Percentiles rank a stretch among this genome's conserved stretches.
These are phyloP conservation scores for Scomberomorus guttatus DNA, from an alignment of 2,797 vertebrate species.

Conservation along the genomic window DNA sequence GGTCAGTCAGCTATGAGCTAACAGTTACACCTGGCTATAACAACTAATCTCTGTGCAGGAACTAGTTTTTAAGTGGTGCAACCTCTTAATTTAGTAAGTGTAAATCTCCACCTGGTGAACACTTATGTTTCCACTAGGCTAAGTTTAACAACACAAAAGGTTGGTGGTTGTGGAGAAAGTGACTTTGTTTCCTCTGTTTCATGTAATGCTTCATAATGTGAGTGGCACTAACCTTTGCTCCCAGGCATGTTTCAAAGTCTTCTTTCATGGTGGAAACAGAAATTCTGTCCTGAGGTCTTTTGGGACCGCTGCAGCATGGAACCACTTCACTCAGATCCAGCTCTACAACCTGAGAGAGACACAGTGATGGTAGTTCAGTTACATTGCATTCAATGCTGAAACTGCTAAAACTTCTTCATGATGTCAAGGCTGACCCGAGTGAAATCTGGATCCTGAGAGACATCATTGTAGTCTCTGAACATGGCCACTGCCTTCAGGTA, in stretches of 20 bases:
- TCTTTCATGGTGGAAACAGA: constrained; percentile 93
- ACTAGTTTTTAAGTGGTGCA: too few species aligned
- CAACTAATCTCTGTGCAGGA: too few species aligned
- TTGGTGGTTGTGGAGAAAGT: too few species aligned
- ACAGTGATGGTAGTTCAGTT: not conserved
- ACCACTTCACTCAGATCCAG: constrained; percentile 92
- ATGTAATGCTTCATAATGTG: not conserved
- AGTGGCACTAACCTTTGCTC: constrained; percentile 88
- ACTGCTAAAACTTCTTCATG: not conserved
- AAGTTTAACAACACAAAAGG: too few species aligned
- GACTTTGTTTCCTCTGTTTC: too few species aligned
- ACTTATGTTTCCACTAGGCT: too few species aligned
- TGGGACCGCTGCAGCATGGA: constrained; percentile 97
- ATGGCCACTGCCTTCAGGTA: constrained; percentile 93
- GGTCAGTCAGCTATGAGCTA: too few species aligned
- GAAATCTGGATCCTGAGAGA: constrained; percentile 93
- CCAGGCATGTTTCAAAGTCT: constrained; percentile 93
- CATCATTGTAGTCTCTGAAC: constrained; percentile 93
- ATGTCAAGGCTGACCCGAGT: constrained; percentile 85
- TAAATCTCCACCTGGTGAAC: too few species aligned
- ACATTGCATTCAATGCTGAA: not conserved
- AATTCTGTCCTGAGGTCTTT: constrained; percentile 96
- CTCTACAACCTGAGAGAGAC: constrained; percentile 88
- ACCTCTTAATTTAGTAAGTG: too few species aligned
- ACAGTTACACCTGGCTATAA: too few species aligned